Conservation (phyloP, 2,113 vertebrate species). For the Phodopus roborovskii region DNA sequence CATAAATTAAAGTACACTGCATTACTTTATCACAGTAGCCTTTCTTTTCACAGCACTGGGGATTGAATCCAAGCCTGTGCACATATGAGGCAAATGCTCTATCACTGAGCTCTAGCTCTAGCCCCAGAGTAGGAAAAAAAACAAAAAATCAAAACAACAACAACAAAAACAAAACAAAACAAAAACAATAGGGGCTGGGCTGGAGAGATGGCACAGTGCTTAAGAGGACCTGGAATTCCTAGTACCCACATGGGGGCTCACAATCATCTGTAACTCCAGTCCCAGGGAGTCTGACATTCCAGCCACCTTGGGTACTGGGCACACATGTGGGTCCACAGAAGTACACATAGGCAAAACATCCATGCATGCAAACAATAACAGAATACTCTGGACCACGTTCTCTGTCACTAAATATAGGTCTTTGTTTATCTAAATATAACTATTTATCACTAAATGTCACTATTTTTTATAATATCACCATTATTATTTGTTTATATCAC, state of each 20-base stretch:
- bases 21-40: background rate
- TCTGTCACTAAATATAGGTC: background rate
- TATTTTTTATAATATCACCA: background rate
- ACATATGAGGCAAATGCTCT: background rate
- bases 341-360: background rate
- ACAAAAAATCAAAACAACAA: no score
- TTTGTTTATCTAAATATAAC: background rate
- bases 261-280: background rate
- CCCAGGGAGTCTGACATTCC: background rate
- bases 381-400: background rate
- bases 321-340: background rate
- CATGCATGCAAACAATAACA: background rate
- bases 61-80: background rate
- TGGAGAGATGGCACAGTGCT: background rate
- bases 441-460: background rate
- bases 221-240: background rate
- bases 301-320: background rate
- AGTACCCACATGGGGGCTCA: background rate
- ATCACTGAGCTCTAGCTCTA: background rate
- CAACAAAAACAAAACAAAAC: no score
- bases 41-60: background rate
- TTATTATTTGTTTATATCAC: background rate
- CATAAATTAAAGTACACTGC: constrained; percentile 31
- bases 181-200: background rate
- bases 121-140: background rate